Percentiles rank a stretch among this genome's conserved stretches.
Conservation (phyloP, 2,797 vertebrate genomes). For the Gymnoscopelus braueri region DNA sequence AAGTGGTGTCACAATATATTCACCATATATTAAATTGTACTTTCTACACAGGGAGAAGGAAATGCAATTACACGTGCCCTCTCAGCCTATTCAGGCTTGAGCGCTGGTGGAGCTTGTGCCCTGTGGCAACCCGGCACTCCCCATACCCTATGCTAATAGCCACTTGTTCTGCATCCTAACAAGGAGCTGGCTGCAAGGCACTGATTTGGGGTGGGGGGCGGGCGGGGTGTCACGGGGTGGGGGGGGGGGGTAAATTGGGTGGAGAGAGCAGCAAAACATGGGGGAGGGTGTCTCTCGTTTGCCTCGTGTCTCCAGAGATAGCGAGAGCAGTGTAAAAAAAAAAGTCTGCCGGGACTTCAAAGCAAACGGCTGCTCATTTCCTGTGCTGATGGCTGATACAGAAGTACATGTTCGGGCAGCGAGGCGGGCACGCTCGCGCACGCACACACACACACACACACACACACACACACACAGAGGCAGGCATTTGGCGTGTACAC, state of each 20-base stretch:
- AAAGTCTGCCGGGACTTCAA: constrained; percentile 78
- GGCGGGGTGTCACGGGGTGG: constrained; percentile 21
- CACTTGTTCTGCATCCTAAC: constrained; percentile 75
- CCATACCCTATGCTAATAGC: constrained; percentile 75
- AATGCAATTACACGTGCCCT: constrained; percentile 83
- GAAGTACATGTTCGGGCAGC: constrained; percentile 62
- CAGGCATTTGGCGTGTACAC: not conserved
- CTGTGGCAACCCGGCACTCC: constrained; percentile 58
- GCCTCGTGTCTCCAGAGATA: constrained; percentile 69
- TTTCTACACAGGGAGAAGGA: constrained; percentile 71
- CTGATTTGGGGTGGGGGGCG: constrained; percentile 17
- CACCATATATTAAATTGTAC: constrained; percentile 63
- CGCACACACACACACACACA: constrained; percentile 55
- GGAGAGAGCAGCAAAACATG: constrained; percentile 32
- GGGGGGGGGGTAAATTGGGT: not conserved
- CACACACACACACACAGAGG: constrained; percentile 27
- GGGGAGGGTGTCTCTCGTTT: constrained; percentile 22
- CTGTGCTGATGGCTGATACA: constrained; percentile 76
- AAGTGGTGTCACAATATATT: constrained; percentile 64
- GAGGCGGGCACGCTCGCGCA: constrained; percentile 49
- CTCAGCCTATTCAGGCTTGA: constrained; percentile 72
- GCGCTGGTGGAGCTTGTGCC: constrained; percentile 54
- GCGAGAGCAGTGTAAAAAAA: constrained; percentile 59
- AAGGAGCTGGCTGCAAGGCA: constrained; percentile 50
- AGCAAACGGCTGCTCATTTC: constrained; percentile 76